These are phyloP conservation scores for Erpornis zantholeuca DNA, from an alignment of 2,113 vertebrate species.

Conservation along the genomic window DNA sequence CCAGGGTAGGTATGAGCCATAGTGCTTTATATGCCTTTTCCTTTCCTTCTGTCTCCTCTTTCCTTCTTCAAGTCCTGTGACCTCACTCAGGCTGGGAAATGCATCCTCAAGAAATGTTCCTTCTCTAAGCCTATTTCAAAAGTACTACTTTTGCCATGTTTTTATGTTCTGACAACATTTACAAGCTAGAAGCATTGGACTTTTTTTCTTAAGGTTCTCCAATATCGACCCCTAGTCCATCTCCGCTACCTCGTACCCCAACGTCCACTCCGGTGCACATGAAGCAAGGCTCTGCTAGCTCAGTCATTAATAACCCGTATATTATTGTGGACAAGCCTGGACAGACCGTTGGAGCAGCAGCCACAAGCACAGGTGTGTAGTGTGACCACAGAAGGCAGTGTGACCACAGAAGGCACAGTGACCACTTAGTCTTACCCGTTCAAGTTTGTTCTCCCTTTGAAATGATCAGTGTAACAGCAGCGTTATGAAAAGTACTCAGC, in stretches of 20 bases:
- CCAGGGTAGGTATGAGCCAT: neutral
- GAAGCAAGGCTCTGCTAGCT: conserved; percentile 82
- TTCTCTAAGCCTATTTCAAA: neutral
- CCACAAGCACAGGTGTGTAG: conserved; percentile 73
- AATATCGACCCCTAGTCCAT: conserved; percentile 95
- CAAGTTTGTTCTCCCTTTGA: neutral
- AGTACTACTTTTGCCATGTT: neutral
- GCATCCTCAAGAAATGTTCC: neutral
- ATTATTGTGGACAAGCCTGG: conserved; percentile 89
- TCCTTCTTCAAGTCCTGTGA: neutral
- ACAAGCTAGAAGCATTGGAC: conserved; percentile 47
- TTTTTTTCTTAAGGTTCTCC: conserved; percentile 86
- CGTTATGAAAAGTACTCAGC: neutral
- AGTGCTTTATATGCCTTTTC: neutral
- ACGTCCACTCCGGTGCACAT: conserved; percentile 88
- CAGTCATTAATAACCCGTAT: conserved; percentile 86
- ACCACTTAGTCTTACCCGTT: neutral
- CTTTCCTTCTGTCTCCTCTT: neutral
- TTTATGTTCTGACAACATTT: conserved; percentile 17
- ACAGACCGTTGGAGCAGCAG: conserved; percentile 80
- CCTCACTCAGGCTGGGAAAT: neutral
- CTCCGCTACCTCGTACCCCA: conserved; percentile 90
- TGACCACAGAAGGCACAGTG: conserved; percentile 13
- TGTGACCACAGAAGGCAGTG: conserved; percentile 8
- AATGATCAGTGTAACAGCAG: neutral